Evolutionary conservation across 37 sponge, comb jelly and placozoan species (phyloP), one percentile per base, ranked within the genome.

Genomic region (Hexactinellida sp.): DNA sequence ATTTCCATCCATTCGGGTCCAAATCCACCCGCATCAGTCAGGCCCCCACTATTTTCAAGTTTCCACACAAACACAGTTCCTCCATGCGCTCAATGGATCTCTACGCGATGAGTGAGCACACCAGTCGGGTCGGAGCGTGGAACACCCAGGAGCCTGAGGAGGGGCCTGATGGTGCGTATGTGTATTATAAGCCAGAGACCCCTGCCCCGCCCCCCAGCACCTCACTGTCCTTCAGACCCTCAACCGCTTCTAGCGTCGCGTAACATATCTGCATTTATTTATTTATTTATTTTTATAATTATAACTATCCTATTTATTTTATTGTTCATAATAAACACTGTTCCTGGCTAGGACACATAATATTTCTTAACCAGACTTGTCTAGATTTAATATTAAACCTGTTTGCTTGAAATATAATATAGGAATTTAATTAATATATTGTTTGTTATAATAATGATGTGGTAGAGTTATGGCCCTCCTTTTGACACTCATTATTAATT

Each of bases 121-220:
- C 76, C 3, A 63, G 76, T 63, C 21, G 76, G 25, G 13, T 63
- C 5, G 76, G 30, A 28, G 76, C 3, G 30, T 63, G 76, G 76
- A 7, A 63, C 3, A 63, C 21, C 25, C 76, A 63, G 34, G 76
- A 63, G 30, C 1, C 3, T 10, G 13, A 28, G 76, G 76, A 63
- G 13, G 5, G 13, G 19, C 28, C 21, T 10, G 13, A 63, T 63
- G 34, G 76, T 25, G 30, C 3, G 5, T 23, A 21, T 28, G 76
- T 63, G 25, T 23, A 7, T n/a, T 63, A 25, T n/a, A 63, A 25
- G 13, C 34, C 76, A 28, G 76, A 63, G 34, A 63, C 76, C 3
- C 76, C 76, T 32, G 76, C 76, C 13, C 76, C 76, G 3, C 76
- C 76, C 30, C 76, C 76, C 3, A 63, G 76, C 76, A 63, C 76